phyloP scores from a whole-genome alignment of 2,888 invertebrate species.

The Crioceris asparagi region DNA sequence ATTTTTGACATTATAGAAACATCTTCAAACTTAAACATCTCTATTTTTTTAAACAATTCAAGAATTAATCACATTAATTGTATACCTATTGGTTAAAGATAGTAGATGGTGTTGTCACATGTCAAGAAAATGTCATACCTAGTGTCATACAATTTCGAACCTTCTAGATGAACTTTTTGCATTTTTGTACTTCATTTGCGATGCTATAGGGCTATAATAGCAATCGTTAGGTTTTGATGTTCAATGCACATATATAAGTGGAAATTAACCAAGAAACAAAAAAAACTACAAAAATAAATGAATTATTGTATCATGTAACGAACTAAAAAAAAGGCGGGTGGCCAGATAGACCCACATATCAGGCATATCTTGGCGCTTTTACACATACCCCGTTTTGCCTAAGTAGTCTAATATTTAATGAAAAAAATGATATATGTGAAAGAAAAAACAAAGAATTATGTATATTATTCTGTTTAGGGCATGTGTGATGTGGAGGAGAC shows the following conservation, averaged over 20 bases:
- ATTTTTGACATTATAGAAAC: no score
- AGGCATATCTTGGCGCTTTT: slow-evolving; percentile 14
- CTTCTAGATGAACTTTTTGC: slow-evolving; percentile 14
- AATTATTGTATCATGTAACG: no score
- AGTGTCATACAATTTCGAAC: no score
- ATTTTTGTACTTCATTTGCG: slow-evolving; percentile 21
- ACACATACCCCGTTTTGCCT: slow-evolving; percentile 26
- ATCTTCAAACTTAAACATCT: no score
- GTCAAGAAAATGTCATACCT: no score
- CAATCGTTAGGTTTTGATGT: slow-evolving; percentile 29
- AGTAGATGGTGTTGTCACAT: no score
- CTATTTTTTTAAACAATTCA: no score
- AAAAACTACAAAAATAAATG: no score
- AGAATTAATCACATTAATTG: no score
- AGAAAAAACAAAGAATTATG: slow-evolving; percentile 23
- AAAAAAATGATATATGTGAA: slow-evolving; percentile 22
- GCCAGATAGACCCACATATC: slow-evolving; percentile 27
- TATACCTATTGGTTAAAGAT: no score
- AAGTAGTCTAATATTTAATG: slow-evolving; percentile 36
- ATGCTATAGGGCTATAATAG: slow-evolving; percentile 23
- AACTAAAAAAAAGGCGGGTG: slow-evolving; percentile 9
- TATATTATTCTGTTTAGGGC: slow-evolving; percentile 30
- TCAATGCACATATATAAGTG: slow-evolving; percentile 28
- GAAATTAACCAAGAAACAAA: no score
- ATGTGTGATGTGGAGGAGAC: slow-evolving; percentile 32